Evolutionary conservation across 2,113 vertebrate genomes (phyloP).

Genomic region (Thermophis baileyi): DNA sequence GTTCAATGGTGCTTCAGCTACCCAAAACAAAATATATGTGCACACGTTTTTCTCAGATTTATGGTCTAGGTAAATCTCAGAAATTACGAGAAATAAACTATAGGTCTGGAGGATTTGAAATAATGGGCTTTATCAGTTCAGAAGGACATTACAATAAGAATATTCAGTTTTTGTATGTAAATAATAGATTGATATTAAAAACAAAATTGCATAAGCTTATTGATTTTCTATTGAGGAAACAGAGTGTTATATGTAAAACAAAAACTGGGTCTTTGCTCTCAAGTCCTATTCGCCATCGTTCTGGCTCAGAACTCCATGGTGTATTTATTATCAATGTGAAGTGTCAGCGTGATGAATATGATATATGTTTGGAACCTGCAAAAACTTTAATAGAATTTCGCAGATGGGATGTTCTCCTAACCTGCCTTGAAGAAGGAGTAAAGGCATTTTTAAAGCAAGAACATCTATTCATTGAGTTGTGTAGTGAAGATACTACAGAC

Average conservation of each 20-base stretch:
- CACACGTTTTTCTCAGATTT: conserved; percentile 91
- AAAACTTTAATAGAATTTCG: conserved; percentile 95
- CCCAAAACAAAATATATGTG: conserved; percentile 81
- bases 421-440: conserved; percentile 84
- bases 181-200: conserved; percentile 85
- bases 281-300: conserved; percentile 73
- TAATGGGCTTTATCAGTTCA: conserved; percentile 81
- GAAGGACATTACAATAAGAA: conserved; percentile 92
- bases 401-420: conserved; percentile 83
- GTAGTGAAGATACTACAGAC: conserved; percentile 74
- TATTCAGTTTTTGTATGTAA: conserved; percentile 91
- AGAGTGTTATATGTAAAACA: conserved; percentile 75
- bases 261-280: conserved; percentile 60
- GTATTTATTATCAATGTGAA: conserved; percentile 87
- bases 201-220: conserved; percentile 92
- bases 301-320: conserved; percentile 76
- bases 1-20: conserved; percentile 85
- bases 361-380: conserved; percentile 88
- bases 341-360: conserved; percentile 84
- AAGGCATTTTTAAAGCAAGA: conserved; percentile 85
- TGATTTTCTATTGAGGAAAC: conserved; percentile 81
- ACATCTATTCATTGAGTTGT: conserved; percentile 77
- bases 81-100: conserved; percentile 82
- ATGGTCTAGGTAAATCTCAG: conserved; percentile 78
- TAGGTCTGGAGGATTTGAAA: conserved; percentile 74